phyloP scores from a whole-genome alignment of 2,797 vertebrate species.

The Phataginus tricuspis region DNA sequence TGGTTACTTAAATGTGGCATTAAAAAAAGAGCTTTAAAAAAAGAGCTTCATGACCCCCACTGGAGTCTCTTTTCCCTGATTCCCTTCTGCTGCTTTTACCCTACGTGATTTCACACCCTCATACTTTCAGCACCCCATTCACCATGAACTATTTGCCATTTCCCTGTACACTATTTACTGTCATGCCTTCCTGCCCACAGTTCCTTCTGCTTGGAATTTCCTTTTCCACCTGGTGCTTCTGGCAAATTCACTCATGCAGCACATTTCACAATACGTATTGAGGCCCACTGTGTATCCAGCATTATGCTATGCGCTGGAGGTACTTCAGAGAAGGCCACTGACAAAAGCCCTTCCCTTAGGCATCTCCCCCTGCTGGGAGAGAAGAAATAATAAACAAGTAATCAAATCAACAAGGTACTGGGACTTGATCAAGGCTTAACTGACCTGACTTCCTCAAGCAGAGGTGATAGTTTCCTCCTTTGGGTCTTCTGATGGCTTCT shows the following conservation, averaged over 20 bases:
- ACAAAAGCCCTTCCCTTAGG: background rate
- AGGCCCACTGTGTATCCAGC: background rate
- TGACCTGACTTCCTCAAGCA: background rate
- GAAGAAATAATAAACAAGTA: background rate
- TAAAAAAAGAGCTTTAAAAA: background rate
- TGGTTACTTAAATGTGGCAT: background rate
- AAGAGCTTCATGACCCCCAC: constrained; percentile 4
- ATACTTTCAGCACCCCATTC: constrained; percentile 9
- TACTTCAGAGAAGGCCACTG: background rate
- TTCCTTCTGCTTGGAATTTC: constrained; percentile 47
- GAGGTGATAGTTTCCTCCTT: background rate
- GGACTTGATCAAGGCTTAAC: background rate
- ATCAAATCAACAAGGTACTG: background rate
- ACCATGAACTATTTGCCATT: background rate
- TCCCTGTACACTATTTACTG: background rate
- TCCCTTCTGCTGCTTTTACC: background rate
- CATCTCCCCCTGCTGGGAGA: background rate
- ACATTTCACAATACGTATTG: background rate
- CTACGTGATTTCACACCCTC: background rate
- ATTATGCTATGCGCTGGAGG: background rate
- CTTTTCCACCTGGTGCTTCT: background rate
- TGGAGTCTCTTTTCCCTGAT: background rate
- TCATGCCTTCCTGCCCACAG: background rate
- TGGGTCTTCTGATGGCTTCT: background rate
- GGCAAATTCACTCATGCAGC: background rate